phyloP scores from a whole-genome alignment of 2,888 invertebrate genomes.

The Crocallis elinguaria region DNA sequence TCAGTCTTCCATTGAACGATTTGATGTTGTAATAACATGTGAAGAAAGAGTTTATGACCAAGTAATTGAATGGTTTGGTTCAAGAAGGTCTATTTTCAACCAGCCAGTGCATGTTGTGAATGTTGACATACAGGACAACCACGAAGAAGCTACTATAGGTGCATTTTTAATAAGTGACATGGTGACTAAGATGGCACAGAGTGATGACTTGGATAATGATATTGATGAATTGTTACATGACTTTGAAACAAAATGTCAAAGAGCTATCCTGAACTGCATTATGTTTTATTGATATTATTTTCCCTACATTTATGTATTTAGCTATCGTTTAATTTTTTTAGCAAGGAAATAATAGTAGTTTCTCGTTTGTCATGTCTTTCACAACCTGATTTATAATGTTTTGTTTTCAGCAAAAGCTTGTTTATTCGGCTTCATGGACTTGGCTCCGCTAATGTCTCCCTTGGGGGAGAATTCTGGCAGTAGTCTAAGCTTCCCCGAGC shows the following conservation, averaged over 20 bases:
- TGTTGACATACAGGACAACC: constrained; percentile 99
- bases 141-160: constrained; percentile 99
- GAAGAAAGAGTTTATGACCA: constrained; percentile 99
- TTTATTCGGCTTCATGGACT: no score
- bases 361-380: neutral
- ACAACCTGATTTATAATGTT: neutral
- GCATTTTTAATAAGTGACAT: constrained; percentile 99
- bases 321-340: no score
- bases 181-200: constrained; percentile 94
- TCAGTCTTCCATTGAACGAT: constrained; percentile 94
- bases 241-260: constrained; percentile 94
- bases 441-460: no score
- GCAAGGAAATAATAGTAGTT: neutral
- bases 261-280: constrained; percentile 96
- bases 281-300: constrained; percentile 91
- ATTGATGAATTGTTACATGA: constrained; percentile 98
- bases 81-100: constrained; percentile 90
- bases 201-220: constrained; percentile 98
- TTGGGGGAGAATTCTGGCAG: no score
- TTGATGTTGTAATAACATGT: constrained; percentile 98
- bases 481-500: no score
- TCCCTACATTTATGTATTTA: neutral
- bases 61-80: constrained; percentile 97
- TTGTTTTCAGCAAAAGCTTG: no score
- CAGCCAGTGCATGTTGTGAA: constrained; percentile 98